A percentile compares a stretch with the other conserved stretches of the same genome.
Evolutionary conservation across 2,113 vertebrate species (phyloP).

Genomic region (Pseudopodoces humilis): DNA sequence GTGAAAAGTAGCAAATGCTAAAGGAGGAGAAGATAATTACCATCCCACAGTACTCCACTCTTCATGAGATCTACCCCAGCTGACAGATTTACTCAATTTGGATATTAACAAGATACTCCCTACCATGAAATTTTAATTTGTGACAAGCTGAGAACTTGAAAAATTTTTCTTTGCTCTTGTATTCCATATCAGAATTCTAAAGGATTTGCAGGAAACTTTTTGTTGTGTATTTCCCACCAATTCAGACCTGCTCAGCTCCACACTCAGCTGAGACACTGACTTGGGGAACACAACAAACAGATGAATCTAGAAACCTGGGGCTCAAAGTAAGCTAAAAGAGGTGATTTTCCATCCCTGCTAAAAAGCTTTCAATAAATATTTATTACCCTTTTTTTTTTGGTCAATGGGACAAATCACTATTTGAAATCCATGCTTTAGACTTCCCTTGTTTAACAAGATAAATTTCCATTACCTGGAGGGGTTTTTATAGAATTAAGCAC

Average conservation of each 20-base stretch:
- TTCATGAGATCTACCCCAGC: background rate
- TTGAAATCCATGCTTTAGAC: background rate
- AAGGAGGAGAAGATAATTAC: background rate
- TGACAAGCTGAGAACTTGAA: background rate
- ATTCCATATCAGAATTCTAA: background rate
- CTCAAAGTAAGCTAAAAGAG: background rate
- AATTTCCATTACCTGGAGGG: background rate
- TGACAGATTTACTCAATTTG: background rate
- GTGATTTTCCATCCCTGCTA: background rate
- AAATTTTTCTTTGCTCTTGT: background rate
- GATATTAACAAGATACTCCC: background rate
- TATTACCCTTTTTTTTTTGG: background rate
- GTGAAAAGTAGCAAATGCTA: background rate
- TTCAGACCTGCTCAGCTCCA: background rate
- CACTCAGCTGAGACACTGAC: background rate
- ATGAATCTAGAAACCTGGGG: background rate
- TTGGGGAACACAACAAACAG: background rate
- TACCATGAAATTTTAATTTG: background rate
- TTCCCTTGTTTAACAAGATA: background rate
- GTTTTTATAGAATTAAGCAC: background rate
- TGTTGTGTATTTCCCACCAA: background rate
- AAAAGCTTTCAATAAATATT: background rate
- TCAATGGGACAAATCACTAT: background rate
- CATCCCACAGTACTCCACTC: background rate
- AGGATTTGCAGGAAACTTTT: background rate